A percentile compares a stretch with the other conserved stretches of the same genome.
Evolutionary conservation across 2,797 vertebrate species (phyloP).

Genomic region (Crocodylus rhombifer): DNA sequence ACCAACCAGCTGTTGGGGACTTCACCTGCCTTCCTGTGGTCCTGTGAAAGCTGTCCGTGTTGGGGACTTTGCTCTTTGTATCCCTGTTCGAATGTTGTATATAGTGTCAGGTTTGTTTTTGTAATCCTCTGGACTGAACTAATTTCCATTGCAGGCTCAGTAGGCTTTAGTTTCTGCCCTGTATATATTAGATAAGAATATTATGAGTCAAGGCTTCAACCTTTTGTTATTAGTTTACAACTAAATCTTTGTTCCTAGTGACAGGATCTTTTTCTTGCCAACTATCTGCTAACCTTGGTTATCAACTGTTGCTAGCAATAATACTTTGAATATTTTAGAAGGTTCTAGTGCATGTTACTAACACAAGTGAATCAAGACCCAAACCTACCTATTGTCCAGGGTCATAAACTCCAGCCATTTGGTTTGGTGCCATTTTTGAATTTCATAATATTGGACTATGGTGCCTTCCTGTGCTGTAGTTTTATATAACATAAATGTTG

Average conservation of each 20-base stretch:
- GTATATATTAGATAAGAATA: background rate
- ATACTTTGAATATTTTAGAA: background rate
- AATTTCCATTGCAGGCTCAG: rapidly evolving
- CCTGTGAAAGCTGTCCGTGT: background rate
- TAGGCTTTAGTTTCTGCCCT: rapidly evolving
- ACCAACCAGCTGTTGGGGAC: background rate
- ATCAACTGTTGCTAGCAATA: background rate
- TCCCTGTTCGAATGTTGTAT: background rate
- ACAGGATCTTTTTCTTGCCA: background rate
- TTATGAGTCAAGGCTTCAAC: background rate
- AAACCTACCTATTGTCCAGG: background rate
- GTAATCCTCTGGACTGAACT: background rate
- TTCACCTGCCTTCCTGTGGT: background rate
- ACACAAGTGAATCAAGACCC: background rate
- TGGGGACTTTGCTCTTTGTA: background rate
- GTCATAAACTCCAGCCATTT: background rate
- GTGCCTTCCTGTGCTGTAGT: background rate
- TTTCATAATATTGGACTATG: background rate
- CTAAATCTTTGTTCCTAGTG: background rate
- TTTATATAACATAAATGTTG: too few species aligned
- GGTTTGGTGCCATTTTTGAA: background rate
- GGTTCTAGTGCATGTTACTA: rapidly evolving
- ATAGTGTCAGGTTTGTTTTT: background rate
- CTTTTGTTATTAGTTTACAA: background rate
- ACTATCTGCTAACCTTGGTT: background rate